Percentiles rank a stretch among this genome's conserved stretches.
Conservation (phyloP, 2,797 vertebrate genomes). For the Typhlichthys eigenmanni region DNA sequence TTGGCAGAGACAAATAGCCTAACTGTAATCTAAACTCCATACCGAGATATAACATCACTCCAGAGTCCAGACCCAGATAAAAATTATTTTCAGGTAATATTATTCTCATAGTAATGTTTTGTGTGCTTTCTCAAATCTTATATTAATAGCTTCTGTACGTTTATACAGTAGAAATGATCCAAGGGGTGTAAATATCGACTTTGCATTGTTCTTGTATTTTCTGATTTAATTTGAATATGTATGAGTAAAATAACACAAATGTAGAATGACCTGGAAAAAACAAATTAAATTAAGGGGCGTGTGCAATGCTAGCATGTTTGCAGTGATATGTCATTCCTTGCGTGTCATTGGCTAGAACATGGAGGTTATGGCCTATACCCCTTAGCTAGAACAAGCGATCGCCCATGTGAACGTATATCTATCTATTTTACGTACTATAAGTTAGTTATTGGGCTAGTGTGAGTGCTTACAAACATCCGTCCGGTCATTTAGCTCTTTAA, state of each 20-base stretch:
- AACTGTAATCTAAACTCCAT: not conserved
- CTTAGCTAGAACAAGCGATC: conserved; percentile 30
- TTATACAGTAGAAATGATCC: too few species aligned
- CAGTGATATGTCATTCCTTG: conserved; percentile 59
- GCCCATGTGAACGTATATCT: not conserved
- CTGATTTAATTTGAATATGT: too few species aligned
- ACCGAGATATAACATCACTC: too few species aligned
- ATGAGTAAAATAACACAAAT: not conserved
- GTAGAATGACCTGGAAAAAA: not conserved
- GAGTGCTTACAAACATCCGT: not conserved
- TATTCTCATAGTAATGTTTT: too few species aligned
- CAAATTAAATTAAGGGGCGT: not conserved
- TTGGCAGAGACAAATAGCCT: conserved; percentile 26
- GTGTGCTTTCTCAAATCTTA: too few species aligned
- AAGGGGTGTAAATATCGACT: too few species aligned
- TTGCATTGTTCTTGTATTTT: too few species aligned
- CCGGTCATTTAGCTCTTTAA: not conserved
- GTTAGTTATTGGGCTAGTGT: not conserved
- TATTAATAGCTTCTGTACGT: too few species aligned
- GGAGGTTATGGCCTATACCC: too few species aligned
- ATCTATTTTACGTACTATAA: not conserved
- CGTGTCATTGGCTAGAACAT: conserved; percentile 27
- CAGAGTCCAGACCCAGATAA: too few species aligned
- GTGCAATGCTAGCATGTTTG: not conserved
- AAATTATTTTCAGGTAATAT: too few species aligned